Evolutionary conservation across 2,888 invertebrate genomes (phyloP).

Genomic region (Tinea pellionella): DNA sequence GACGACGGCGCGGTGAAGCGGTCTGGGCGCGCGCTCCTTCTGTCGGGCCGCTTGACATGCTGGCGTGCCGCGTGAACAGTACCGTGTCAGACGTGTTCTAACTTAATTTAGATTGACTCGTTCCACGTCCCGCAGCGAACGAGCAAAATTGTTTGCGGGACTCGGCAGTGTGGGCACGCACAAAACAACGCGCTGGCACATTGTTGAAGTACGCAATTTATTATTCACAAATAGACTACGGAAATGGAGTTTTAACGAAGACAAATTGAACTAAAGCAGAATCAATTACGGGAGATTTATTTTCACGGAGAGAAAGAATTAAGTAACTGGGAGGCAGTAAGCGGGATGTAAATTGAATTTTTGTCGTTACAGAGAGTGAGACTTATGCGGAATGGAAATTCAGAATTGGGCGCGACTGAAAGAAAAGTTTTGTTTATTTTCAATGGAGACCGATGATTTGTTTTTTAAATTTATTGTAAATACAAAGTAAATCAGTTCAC

Average conservation of each 20-base stretch:
- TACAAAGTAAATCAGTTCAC: neutral
- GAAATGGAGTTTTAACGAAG: constrained; percentile 68
- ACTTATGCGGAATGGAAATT: constrained; percentile 14
- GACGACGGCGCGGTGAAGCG: too few species aligned
- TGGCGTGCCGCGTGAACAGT: constrained; percentile 23
- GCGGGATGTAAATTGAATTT: constrained; percentile 58
- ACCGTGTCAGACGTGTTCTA: constrained; percentile 23
- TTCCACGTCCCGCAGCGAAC: constrained; percentile 27
- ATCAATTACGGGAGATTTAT: constrained; percentile 66
- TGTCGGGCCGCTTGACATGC: neutral
- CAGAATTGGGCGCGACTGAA: constrained; percentile 13
- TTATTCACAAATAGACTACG: constrained; percentile 64
- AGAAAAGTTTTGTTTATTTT: constrained; percentile 15
- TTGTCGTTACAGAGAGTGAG: constrained; percentile 36
- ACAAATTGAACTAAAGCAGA: constrained; percentile 66
- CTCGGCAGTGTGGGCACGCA: constrained; percentile 30
- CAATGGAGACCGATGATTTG: constrained; percentile 12
- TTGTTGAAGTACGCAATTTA: constrained; percentile 56
- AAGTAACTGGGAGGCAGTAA: constrained; percentile 54
- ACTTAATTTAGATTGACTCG: constrained; percentile 57
- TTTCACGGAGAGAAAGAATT: constrained; percentile 59
- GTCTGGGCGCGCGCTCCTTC: neutral
- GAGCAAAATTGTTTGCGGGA: constrained; percentile 37
- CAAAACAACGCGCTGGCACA: constrained; percentile 43
- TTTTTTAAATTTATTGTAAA: constrained; percentile 10